These are phyloP conservation scores for Lottia scabra DNA, from an alignment of 2,888 invertebrate genomes.

Conservation along the genomic window DNA sequence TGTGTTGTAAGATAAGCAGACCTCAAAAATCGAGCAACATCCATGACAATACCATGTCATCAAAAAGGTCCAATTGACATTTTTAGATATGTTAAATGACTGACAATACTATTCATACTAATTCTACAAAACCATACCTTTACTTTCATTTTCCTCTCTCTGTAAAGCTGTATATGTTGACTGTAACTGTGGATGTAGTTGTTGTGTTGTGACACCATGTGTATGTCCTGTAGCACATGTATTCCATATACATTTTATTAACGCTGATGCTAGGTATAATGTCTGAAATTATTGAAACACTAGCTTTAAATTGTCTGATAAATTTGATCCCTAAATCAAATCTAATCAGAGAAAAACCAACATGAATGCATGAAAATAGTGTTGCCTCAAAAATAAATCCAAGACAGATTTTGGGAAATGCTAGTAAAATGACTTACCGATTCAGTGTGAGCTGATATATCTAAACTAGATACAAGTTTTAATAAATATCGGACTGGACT, in stretches of 20 bases:
- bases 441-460: slow-evolving; percentile 92
- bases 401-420: no score
- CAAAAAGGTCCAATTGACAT: no score
- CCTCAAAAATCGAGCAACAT: no score
- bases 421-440: slow-evolving; percentile 73
- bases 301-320: background rate
- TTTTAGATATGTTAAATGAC: no score
- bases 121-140: no score
- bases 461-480: slow-evolving; percentile 85
- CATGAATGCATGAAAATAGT: no score
- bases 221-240: slow-evolving; percentile 70
- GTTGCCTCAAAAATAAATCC: no score
- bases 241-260: slow-evolving; percentile 93
- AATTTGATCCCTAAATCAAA: background rate
- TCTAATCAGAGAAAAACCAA: no score
- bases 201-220: slow-evolving; percentile 40
- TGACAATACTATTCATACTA: no score
- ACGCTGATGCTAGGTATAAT: slow-evolving; percentile 87
- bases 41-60: no score
- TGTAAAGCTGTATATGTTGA: slow-evolving; percentile 48
- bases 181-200: slow-evolving; percentile 35
- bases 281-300: slow-evolving; percentile 74
- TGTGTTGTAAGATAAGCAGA: no score
- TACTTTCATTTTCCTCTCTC: slow-evolving; percentile 44
- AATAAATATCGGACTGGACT: slow-evolving; percentile 90